Base-by-base conservation (phyloP, 1,140 invertebrate genomes). In the Helicoverpa armigera region DNA sequence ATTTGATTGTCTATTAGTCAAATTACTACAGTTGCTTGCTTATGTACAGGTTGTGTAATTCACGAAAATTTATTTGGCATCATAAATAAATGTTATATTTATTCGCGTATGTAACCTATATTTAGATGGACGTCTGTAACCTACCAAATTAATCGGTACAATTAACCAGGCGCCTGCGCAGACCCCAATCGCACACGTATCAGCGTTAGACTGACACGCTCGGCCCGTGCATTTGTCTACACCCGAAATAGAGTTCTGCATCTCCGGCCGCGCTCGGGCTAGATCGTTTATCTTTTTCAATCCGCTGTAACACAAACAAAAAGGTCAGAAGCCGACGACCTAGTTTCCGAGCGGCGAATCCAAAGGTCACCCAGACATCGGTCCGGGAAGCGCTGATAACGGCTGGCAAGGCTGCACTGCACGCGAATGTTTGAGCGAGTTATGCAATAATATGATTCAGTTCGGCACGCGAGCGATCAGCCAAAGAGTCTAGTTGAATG, bases 251-350 rank as follows among this genome's bases (percentile, higher is more conserved):
- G 84, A 75, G 80, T 67, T 90, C 87, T 79, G 63, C 54, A 58
- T 85, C 76, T 85, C 77, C 88, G 87, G 29, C 35, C 18, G 31
- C 82, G 65, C 74, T 89, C 88, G 90, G 83, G 60, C 81, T 86
- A 86, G 84, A 86, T 89, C 90, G 89, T 79, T 80, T 69, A 84
- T 87, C 85, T 93, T 91, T 90, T 88, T 89, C 82, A 88, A 88
- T 88, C 81, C 80, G 61, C 83, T 85, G 83, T 84, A 86, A 88
- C 82, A 92, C 90, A 92, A 92, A 91, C 90, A 93, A 89, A 94
- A 93, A 92, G 92, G 91, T 94, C 91, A 93, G 87, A 92, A 90
- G 92, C 88, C 92, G 89, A 88, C 88, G 92, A 90, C 92, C 92
- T 85, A 94, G 90, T 93, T 94, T 90, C 89, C 83, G 81, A 90